Conservation (phyloP, 2,888 invertebrate species). For the Diadromus collaris region DNA sequence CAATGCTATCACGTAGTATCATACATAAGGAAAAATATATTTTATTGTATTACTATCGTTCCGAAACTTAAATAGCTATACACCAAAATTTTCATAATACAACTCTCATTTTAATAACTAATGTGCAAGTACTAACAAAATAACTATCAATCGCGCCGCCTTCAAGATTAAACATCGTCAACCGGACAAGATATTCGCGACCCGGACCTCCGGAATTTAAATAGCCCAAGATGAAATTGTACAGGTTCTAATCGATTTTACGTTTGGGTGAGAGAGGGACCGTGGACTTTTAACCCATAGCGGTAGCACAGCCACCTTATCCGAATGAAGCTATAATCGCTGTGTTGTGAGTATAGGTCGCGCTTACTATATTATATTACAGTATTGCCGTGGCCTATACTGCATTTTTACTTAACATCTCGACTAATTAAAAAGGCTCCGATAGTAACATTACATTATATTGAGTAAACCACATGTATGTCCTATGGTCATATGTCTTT, state of each 20-base stretch:
- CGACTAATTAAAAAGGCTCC: neutral
- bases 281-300: conserved; percentile 1
- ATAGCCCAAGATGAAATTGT: conserved; percentile 49
- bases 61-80: too few relatives aligned
- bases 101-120: too few relatives aligned
- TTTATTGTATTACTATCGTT: too few relatives aligned
- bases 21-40: too few relatives aligned
- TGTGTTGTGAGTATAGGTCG: neutral
- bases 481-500: neutral
- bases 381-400: neutral
- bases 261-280: conserved; percentile 8
- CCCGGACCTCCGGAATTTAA: conserved; percentile 32
- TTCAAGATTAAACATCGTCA: conserved; percentile 14
- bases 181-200: conserved; percentile 38
- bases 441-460: neutral
- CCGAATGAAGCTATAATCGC: neutral
- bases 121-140: too few relatives aligned
- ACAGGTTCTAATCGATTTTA: conserved; percentile 34
- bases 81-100: too few relatives aligned
- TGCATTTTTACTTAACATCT: neutral
- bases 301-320: conserved; percentile 1
- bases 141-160: neutral
- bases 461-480: neutral
- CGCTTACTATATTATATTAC: neutral
- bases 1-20: too few relatives aligned